Conservation (phyloP, 2,888 invertebrate species). For the Rhagonycha fulva region DNA sequence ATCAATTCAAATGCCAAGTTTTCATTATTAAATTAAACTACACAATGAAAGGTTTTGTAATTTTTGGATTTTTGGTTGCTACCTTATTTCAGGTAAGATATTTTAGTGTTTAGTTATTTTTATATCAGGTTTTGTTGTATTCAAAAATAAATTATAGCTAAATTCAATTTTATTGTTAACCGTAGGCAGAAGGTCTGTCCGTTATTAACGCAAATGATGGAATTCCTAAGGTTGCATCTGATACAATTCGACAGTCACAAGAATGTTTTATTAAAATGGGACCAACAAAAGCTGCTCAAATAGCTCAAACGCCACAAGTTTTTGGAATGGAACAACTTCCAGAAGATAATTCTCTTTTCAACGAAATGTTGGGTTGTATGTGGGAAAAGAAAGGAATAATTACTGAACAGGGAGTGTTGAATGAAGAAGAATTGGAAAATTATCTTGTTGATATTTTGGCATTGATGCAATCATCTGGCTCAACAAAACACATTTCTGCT, state of each 20-base stretch:
- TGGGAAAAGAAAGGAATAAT: conserved; percentile 5
- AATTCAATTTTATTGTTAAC: too few relatives aligned
- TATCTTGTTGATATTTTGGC: neutral
- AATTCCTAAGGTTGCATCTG: neutral
- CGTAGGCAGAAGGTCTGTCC: too few relatives aligned
- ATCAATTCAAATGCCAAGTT: too few relatives aligned
- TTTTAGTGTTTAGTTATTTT: too few relatives aligned
- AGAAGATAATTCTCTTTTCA: neutral
- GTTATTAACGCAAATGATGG: neutral
- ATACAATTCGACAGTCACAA: neutral
- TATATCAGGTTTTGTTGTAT: too few relatives aligned
- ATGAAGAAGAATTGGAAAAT: neutral
- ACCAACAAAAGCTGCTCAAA: neutral
- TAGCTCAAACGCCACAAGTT: neutral
- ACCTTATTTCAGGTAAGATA: too few relatives aligned
- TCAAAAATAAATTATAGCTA: too few relatives aligned
- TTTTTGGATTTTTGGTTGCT: too few relatives aligned
- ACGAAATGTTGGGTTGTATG: conserved; percentile 1
- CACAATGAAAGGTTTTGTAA: too few relatives aligned
- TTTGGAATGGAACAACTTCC: neutral
- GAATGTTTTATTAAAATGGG: neutral
- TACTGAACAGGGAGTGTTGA: neutral
- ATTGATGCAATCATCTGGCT: neutral
- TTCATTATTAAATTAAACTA: too few relatives aligned
- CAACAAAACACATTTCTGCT: neutral